Evolutionary conservation across 2,888 invertebrate species (phyloP).

Genomic region (Agrotis clavis): DNA sequence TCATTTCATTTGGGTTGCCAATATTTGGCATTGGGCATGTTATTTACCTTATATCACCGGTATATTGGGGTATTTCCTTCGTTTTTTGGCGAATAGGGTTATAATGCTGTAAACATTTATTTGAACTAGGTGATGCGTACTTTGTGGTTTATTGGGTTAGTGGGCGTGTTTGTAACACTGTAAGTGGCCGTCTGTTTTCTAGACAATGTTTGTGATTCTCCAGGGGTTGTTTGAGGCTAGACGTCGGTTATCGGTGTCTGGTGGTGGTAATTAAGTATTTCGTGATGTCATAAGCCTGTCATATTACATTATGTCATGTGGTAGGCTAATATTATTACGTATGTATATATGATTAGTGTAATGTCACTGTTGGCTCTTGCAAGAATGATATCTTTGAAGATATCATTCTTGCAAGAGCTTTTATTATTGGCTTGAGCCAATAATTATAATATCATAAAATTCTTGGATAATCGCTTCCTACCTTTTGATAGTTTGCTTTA

Average conservation of each 20-base stretch:
- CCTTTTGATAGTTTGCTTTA: background rate
- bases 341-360: too few relatives aligned
- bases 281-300: background rate
- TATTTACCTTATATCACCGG: slow-evolving; percentile 56
- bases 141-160: slow-evolving; percentile 16
- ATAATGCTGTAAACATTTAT: slow-evolving; percentile 36
- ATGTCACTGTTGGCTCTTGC: slow-evolving; percentile 1
- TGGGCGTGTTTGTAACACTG: background rate
- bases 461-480: background rate
- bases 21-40: slow-evolving; percentile 61
- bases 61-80: slow-evolving; percentile 45
- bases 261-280: background rate
- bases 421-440: too few relatives aligned
- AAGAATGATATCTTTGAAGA: background rate
- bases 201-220: background rate
- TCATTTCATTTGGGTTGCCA: slow-evolving; percentile 76
- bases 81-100: slow-evolving; percentile 48
- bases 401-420: too few relatives aligned
- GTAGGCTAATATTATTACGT: too few relatives aligned
- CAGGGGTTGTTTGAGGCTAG: background rate
- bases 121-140: slow-evolving; percentile 2
- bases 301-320: too few relatives aligned
- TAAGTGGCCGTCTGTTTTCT: slow-evolving; percentile 11
- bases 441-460: background rate
- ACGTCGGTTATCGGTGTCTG: background rate